phyloP scores from a whole-genome alignment of 2,888 invertebrate genomes.

The Cephus sareptanus region DNA sequence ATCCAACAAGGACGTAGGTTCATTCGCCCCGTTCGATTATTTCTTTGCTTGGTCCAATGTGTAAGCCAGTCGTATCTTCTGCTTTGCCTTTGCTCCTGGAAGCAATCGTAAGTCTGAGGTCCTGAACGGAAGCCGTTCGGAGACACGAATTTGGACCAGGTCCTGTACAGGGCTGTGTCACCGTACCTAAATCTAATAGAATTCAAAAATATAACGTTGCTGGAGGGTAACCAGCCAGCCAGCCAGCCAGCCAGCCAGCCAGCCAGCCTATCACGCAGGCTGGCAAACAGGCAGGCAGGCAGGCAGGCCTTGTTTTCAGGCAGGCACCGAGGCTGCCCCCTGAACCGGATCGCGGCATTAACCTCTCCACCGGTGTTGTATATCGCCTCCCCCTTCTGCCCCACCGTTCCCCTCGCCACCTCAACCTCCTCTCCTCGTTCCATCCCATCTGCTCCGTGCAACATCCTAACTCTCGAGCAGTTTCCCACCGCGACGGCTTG shows the following conservation, averaged over 20 bases:
- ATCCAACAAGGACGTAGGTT: constrained; percentile 29
- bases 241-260: constrained; percentile 7
- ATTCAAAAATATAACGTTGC: constrained; percentile 24
- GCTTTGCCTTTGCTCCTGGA: background rate
- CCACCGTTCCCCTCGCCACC: constrained; percentile 24
- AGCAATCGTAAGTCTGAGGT: background rate
- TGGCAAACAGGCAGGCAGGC: constrained; percentile 17
- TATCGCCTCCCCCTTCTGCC: constrained; percentile 36
- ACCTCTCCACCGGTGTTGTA: constrained; percentile 51
- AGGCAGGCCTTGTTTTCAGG: constrained; percentile 48
- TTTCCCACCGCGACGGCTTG: constrained; percentile 10
- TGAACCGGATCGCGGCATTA: constrained; percentile 63
- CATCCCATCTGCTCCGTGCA: background rate
- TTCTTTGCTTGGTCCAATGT: background rate
- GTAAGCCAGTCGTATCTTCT: background rate
- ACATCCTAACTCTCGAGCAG: constrained; percentile 23
- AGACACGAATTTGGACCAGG: background rate
- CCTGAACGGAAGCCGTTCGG: background rate
- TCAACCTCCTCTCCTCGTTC: constrained; percentile 15
- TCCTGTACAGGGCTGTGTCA: background rate
- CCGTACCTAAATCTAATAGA: background rate
- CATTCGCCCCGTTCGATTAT: constrained; percentile 33
- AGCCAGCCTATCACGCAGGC: background rate
- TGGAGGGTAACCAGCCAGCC: constrained; percentile 4
- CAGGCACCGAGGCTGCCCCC: constrained; percentile 53